These are phyloP conservation scores for Cataglyphis altisquamis DNA, from an alignment of 2,888 invertebrate species.

Conservation along the genomic window DNA sequence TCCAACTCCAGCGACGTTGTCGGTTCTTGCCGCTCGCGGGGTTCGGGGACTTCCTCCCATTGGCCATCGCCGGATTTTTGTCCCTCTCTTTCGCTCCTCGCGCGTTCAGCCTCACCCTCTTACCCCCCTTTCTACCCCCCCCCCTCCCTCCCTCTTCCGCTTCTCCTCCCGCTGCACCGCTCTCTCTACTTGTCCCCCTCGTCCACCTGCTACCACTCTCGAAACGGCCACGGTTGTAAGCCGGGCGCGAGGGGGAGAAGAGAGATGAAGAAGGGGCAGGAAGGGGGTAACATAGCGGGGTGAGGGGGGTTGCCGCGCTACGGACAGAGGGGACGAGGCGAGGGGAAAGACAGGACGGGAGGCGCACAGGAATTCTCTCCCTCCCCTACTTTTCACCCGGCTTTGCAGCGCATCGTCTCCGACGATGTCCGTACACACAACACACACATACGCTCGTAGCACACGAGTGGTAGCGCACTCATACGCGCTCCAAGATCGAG, in stretches of 20 bases:
- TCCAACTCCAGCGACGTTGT: slow-evolving; percentile 83
- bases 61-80: slow-evolving; percentile 82
- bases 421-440: slow-evolving; percentile 56
- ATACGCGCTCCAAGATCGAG: slow-evolving; percentile 19
- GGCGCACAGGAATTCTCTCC: slow-evolving; percentile 82
- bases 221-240: slow-evolving; percentile 72
- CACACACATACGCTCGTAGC: not conserved
- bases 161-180: slow-evolving; percentile 50
- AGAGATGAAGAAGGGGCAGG: slow-evolving; percentile 40
- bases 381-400: slow-evolving; percentile 77
- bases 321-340: slow-evolving; percentile 30
- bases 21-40: slow-evolving; percentile 83
- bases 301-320: slow-evolving; percentile 39
- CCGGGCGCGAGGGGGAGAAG: slow-evolving; percentile 58
- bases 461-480: slow-evolving; percentile 16
- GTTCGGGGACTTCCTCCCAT: slow-evolving; percentile 78
- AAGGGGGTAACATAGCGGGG: slow-evolving; percentile 45
- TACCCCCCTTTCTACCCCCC: slow-evolving; percentile 44
- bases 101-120: slow-evolving; percentile 59
- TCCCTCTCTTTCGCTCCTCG: slow-evolving; percentile 74
- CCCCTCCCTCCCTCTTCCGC: slow-evolving; percentile 54
- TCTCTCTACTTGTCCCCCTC: slow-evolving; percentile 67
- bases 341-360: slow-evolving; percentile 57
- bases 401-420: slow-evolving; percentile 77
- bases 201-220: slow-evolving; percentile 75